Base-by-base conservation (phyloP, 2,797 vertebrate species). In the Hozukius guyotensis region DNA sequence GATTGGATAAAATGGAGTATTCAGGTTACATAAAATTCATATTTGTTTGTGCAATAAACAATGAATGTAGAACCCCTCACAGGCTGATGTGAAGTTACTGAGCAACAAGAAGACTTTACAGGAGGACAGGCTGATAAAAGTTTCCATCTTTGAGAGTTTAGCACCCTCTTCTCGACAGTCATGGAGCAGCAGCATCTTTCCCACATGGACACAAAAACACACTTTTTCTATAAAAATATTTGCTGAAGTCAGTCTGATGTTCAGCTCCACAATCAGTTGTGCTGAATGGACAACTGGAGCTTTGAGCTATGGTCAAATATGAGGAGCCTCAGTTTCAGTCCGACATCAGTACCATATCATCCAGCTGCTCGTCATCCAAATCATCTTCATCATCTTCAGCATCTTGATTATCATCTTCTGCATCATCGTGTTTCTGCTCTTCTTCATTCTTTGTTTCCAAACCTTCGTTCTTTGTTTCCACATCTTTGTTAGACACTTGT, bases 401-500 rank as follows among this genome's bases (percentile, higher is more conserved):
- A 13, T 82, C 72, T 0, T 93, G 90, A 2, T 76, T 6, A 1
- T 81, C 68, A 1, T 91, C 81, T 18, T 89, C 81, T n/a, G 52
- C 32, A 57, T 83, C 75, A 4, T 85, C 32, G 1, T 14, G 80
- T 55, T 88, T 85, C 64, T 96, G 93, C 59, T 91, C 77, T 56
- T 91, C 74, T 22, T 87, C 75, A 1, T 75, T 75, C 63, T 85
- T 83, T 91, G 87, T 72, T 82, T 84, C 65, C 63, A 87, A 86
- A 88, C 94, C 95, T 79, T 87, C 73, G 1, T 75, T 75, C 63
- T 86, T 83, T 91, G 87, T 72, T 82, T 84, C 65, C 63, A 87
- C 84, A 88, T 94, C 95, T 81, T 84, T 94, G 57, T 89, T 94
- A 6, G 97, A 97, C 13, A 99, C 77, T 80, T 96, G 97, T 71